phyloP scores from a whole-genome alignment of 2,113 vertebrate species.

The Hydrolagus affinis region DNA sequence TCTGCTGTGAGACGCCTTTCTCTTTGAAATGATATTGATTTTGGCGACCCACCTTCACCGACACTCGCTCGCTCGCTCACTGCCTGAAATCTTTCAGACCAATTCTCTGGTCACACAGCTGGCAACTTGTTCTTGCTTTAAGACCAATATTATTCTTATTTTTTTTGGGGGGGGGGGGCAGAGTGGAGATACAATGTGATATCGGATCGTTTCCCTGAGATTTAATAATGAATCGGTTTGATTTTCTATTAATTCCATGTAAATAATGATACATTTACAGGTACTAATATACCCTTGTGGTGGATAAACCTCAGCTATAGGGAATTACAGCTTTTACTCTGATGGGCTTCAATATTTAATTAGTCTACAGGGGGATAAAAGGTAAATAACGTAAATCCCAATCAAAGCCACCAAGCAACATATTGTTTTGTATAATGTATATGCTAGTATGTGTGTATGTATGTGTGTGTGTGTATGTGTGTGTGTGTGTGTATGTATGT shows the following conservation, averaged over 20 bases:
- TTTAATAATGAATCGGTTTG: neutral
- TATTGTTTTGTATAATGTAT: neutral
- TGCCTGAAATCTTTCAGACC: neutral
- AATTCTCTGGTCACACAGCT: neutral
- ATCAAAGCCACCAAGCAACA: slow-evolving; percentile 1
- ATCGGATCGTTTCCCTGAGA: too few species aligned
- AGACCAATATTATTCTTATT: neutral
- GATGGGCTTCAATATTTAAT: slow-evolving; percentile 28
- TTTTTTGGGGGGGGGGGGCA: too few species aligned
- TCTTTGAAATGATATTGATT: slow-evolving; percentile 19
- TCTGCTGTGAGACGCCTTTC: neutral
- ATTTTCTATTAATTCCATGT: neutral
- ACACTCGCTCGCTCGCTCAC: slow-evolving; percentile 8
- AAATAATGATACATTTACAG: slow-evolving; percentile 17
- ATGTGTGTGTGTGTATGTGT: too few species aligned
- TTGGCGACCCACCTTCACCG: neutral
- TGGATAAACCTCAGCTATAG: neutral
- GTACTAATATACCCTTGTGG: neutral
- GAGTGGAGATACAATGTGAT: neutral
- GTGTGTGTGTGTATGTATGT: too few species aligned
- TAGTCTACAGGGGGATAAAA: slow-evolving; percentile 6
- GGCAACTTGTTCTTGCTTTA: neutral
- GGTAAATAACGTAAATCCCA: slow-evolving; percentile 19
- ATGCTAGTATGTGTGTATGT: neutral
- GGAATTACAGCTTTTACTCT: slow-evolving; percentile 7